Evolutionary conservation across 92 coral and sea anemone species (phyloP).

Genomic region (Porites rus): DNA sequence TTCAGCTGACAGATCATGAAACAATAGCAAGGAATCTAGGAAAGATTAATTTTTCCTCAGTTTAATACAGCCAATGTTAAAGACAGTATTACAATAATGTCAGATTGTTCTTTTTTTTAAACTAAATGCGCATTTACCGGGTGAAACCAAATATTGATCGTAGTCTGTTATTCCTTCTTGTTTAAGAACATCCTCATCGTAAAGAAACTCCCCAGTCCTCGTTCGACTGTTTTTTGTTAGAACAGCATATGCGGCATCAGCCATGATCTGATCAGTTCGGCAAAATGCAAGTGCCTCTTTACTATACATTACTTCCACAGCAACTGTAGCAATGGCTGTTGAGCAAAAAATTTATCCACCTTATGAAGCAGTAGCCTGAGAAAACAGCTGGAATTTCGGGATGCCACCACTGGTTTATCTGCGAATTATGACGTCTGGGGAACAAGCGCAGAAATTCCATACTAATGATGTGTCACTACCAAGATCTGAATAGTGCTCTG

Average conservation of each 20-base stretch:
- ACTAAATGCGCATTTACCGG: slow-evolving; percentile 56
- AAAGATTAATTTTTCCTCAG: too few species aligned
- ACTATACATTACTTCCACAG: slow-evolving; percentile 85
- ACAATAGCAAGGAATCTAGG: too few species aligned
- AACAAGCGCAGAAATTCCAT: too few species aligned
- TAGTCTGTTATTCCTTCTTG: slow-evolving; percentile 89
- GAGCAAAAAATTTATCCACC: neutral
- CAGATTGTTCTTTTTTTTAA: neutral
- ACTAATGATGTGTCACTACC: too few species aligned
- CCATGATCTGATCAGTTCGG: slow-evolving; percentile 87
- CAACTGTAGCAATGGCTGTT: slow-evolving; percentile 91
- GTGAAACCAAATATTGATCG: slow-evolving; percentile 84
- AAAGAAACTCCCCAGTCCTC: slow-evolving; percentile 91
- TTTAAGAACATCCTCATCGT: slow-evolving; percentile 88
- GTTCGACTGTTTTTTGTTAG: slow-evolving; percentile 91
- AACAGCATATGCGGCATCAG: slow-evolving; percentile 94
- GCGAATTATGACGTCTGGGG: too few species aligned
- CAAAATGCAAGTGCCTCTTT: slow-evolving; percentile 73
- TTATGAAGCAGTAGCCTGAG: too few species aligned
- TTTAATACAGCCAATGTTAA: too few species aligned
- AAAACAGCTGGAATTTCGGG: too few species aligned
- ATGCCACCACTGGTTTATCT: too few species aligned
- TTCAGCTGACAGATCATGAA: too few species aligned
- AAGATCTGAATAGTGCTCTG: too few species aligned
- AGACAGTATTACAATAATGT: too few species aligned